Percentiles rank a stretch among this genome's conserved stretches.
Evolutionary conservation across 1,140 invertebrate genomes (phyloP).

Genomic region (Arion vulgaris): DNA sequence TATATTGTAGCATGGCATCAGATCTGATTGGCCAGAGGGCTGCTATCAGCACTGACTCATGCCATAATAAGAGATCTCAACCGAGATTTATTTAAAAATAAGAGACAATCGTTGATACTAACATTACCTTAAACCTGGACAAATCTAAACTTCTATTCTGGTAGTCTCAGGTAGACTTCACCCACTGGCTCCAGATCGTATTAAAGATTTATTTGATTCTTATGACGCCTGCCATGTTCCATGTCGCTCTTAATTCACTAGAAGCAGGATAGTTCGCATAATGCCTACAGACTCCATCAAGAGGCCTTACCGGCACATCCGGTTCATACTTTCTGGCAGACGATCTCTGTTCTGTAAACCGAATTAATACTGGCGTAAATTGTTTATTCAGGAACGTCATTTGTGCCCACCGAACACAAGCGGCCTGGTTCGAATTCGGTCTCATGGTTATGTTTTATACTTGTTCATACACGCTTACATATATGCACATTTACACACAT

Average conservation of each 20-base stretch:
- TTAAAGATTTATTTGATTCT: background rate
- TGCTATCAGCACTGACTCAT: no score
- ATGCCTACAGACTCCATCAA: background rate
- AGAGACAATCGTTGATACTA: no score
- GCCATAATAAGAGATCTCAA: no score
- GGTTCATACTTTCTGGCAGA: conserved; percentile 13
- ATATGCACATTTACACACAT: conserved; percentile 31
- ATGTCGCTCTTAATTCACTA: no score
- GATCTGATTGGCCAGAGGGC: no score
- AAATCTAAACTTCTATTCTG: background rate
- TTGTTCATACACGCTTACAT: conserved; percentile 30
- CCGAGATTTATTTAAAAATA: no score
- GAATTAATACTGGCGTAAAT: conserved; percentile 28
- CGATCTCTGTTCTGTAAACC: conserved; percentile 30
- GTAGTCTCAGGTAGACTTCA: background rate
- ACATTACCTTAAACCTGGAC: background rate
- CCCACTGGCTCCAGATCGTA: background rate
- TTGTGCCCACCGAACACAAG: background rate
- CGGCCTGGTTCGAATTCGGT: background rate
- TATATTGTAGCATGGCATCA: no score
- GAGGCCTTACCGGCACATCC: conserved; percentile 17
- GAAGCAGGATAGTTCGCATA: no score
- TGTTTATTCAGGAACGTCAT: conserved; percentile 12
- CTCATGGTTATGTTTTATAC: background rate
- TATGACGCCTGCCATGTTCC: no score